Evolutionary conservation across 2,113 vertebrate genomes (phyloP), one percentile per base, ranked within the genome.

Genomic region (Lycaon pictus): DNA sequence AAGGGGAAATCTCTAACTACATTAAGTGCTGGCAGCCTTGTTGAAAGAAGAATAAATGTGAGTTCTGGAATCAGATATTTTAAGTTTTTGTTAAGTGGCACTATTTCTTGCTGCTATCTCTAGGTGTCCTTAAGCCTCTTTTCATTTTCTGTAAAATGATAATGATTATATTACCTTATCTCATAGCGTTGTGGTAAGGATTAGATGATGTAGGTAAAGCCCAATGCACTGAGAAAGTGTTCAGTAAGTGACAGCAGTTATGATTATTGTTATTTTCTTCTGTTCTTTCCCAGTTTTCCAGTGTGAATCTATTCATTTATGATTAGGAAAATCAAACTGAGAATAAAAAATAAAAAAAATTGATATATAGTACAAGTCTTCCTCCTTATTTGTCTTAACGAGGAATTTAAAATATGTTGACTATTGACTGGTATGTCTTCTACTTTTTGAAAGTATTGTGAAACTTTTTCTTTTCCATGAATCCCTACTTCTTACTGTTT

Each of bases 371-470:
- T 2, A 51, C 58, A 16, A 93, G 1, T 87, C 29, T 88, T 87
- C 43, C n/a, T 79, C 32, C 43, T 88, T 87, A 58, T 16, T 79
- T 83, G 19, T 89, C 13, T 11, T 23, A 85, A 25, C 13, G 56
- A 32, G 11, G 12, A 94, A 71, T 79, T 96, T 91, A 87, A 91
- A 71, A 67, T 84, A 27, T 0, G 6, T 7, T 85, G 58, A 92
- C 71, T 0, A 0, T 15, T 29, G 1, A 3, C 19, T 25, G 22
- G 69, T 11, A 25, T 5, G 83, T 63, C 3, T 79, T 77, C 56
- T 97, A n/a, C 72, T 94, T 96, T 96, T 3, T 93, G 12, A 93
- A 96, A 91, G 27, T 76, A 5, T 25, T 56, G 29, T 81, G 62
- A 29, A 4, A 56, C 7, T 81, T 98, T 96, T 93, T 58, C 92